Base-by-base conservation (phyloP, 2,888 invertebrate genomes). In the Calliphora vomitoria region DNA sequence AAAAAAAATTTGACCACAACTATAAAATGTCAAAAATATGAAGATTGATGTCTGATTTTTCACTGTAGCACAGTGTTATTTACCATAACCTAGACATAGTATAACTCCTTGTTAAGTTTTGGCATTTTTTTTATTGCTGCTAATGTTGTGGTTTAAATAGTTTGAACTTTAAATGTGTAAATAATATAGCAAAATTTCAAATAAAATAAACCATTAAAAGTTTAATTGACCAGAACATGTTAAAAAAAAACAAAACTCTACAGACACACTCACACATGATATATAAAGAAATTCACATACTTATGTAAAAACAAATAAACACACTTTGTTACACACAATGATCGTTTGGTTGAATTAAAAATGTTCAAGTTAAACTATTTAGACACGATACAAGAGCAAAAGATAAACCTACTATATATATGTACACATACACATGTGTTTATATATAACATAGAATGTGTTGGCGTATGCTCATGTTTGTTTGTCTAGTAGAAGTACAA, bases 211-310 rank as follows among this genome's bases (percentile, higher is more conserved):
- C 81, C 78, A 87, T 87, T 87, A 82, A 87, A 87, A 87, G 82
- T 85, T 87, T 85, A 87, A 87, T 87, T 85, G 87, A 85, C 82
- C 87, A 85, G 66, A 87, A 87, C 68, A 81, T 74, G 60, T 5
- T 44, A 62, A 35, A 68, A 50, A 50, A 50, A 35, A 53, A 55
- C 44, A 13, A 58, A 55, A 25, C 35, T 60, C 38, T 13, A 41
- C n/a, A 35, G 4, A 44, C 50, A 31, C 47, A 15, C 31, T 35
- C 6, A 38, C 41, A 62, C 50, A 72, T 0, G n/a, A n/a, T n/a
- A 4, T 5, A 8, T 1, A 18, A 35, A 18, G 38, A 72, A 55
- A 35, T 18, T 38, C 13, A 83, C 58, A 68, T 18, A 31, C 66
- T 44, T 8, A 55, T 0, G 10, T 18, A 8, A 4, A 18, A 35